Percentiles rank a stretch among this genome's conserved stretches.
Evolutionary conservation across 2,113 vertebrate genomes (phyloP).

Genomic region (Apaloderma vittatum): DNA sequence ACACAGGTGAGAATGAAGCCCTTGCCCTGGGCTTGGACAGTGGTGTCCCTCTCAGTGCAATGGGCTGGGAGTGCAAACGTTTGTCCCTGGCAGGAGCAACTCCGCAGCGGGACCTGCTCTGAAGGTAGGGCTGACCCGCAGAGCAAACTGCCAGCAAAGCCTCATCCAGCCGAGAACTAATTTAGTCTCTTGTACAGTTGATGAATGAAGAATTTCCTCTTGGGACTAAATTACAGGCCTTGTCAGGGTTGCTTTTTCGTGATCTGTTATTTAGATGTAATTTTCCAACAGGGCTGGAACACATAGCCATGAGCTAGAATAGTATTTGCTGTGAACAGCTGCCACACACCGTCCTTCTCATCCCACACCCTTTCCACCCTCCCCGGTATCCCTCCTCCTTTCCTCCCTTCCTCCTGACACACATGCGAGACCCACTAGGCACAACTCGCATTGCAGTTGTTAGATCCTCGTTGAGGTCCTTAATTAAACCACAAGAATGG

Average conservation of each 20-base stretch:
- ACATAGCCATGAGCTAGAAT: constrained; percentile 81
- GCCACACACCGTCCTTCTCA: constrained; percentile 67
- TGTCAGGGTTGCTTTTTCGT: constrained; percentile 78
- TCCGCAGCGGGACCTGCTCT: constrained; percentile 39
- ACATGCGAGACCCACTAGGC: constrained; percentile 25
- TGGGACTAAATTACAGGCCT: constrained; percentile 86
- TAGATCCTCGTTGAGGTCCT: constrained; percentile 70
- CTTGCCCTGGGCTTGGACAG: background rate
- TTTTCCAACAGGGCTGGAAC: constrained; percentile 85
- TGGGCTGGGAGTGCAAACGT: background rate
- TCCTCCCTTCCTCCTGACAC: background rate
- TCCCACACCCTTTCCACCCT: constrained; percentile 59
- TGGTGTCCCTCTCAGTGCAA: background rate
- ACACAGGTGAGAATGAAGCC: background rate
- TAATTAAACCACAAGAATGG: constrained; percentile 80
- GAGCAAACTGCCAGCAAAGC: constrained; percentile 70
- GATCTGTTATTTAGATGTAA: constrained; percentile 88
- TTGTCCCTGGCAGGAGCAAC: background rate
- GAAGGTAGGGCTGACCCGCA: constrained; percentile 64
- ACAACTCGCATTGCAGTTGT: background rate
- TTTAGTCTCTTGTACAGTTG: constrained; percentile 80
- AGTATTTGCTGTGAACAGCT: constrained; percentile 79
- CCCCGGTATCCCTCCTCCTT: background rate
- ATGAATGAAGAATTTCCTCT: constrained; percentile 89
- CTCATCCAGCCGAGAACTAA: constrained; percentile 77